phyloP scores from a whole-genome alignment of 2,113 vertebrate species.

The Phrynosoma platyrhinos region DNA sequence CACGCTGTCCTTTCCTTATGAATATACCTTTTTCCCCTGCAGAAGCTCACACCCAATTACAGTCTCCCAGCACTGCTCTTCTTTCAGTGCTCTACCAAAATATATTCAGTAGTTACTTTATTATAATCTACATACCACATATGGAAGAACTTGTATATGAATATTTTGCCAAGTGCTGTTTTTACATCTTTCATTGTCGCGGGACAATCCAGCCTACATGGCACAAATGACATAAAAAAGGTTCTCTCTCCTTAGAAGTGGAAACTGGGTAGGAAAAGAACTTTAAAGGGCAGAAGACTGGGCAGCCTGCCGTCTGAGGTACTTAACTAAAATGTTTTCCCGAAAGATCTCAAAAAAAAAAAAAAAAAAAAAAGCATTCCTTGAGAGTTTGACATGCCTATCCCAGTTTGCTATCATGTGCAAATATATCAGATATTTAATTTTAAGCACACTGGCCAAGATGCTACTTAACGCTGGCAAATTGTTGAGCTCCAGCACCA shows the following conservation, averaged over 20 bases:
- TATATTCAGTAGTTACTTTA: constrained; percentile 16
- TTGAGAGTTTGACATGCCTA: not conserved
- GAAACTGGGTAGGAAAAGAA: not conserved
- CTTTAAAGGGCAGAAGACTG: not conserved
- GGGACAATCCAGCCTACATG: not conserved
- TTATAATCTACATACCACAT: not conserved
- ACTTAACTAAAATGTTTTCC: not conserved
- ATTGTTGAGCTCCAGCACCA: too few relatives aligned
- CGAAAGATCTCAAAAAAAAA: not conserved
- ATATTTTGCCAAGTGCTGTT: not conserved
- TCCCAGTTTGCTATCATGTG: not conserved
- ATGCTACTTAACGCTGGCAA: too few relatives aligned
- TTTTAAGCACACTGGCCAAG: not conserved
- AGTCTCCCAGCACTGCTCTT: not conserved
- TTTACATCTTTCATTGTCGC: not conserved
- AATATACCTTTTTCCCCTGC: too few relatives aligned
- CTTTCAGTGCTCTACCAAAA: not conserved
- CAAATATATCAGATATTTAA: not conserved
- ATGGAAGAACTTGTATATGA: constrained; percentile 2
- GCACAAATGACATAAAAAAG: not conserved
- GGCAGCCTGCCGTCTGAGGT: not conserved
- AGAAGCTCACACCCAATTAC: not conserved
- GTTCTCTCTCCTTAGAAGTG: not conserved
- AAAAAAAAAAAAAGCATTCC: not conserved
- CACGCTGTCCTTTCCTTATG: not conserved